phyloP scores from a whole-genome alignment of 2,797 vertebrate species.

The Gadopsis bispinosus region DNA sequence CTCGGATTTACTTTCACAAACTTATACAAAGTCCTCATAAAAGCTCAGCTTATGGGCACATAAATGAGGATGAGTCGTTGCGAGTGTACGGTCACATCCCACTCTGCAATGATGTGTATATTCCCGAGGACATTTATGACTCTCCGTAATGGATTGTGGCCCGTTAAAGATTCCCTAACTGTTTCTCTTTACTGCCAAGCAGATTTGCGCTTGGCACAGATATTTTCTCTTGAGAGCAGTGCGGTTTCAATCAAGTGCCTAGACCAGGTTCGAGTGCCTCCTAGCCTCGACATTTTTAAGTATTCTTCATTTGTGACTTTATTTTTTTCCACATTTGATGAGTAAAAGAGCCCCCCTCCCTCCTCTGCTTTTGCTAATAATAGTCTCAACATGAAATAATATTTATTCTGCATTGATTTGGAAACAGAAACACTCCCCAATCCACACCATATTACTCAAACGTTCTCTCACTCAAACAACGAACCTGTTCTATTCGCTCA shows the following conservation, averaged over 20 bases:
- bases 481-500: constrained; percentile 32
- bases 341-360: constrained; percentile 34
- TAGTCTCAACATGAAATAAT: constrained; percentile 46
- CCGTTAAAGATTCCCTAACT: constrained; percentile 77
- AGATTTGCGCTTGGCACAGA: constrained; percentile 73
- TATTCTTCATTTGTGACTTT: constrained; percentile 62
- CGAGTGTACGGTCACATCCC: constrained; percentile 62
- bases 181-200: constrained; percentile 74
- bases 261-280: constrained; percentile 63
- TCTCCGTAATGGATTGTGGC: constrained; percentile 76
- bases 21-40: constrained; percentile 69
- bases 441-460: constrained; percentile 29
- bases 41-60: constrained; percentile 64
- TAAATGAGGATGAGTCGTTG: constrained; percentile 73
- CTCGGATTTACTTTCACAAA: constrained; percentile 61
- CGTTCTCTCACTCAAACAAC: constrained; percentile 45
- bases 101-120: constrained; percentile 73
- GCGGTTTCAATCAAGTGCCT: constrained; percentile 80
- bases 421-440: constrained; percentile 40
- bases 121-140: constrained; percentile 79
- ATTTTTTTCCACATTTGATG: constrained; percentile 68
- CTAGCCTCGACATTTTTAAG: constrained; percentile 56
- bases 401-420: constrained; percentile 52
- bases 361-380: constrained; percentile 40
- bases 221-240: constrained; percentile 63